Evolutionary conservation across 2,113 vertebrate species (phyloP).

Genomic region (Daphoenositta chrysoptera): DNA sequence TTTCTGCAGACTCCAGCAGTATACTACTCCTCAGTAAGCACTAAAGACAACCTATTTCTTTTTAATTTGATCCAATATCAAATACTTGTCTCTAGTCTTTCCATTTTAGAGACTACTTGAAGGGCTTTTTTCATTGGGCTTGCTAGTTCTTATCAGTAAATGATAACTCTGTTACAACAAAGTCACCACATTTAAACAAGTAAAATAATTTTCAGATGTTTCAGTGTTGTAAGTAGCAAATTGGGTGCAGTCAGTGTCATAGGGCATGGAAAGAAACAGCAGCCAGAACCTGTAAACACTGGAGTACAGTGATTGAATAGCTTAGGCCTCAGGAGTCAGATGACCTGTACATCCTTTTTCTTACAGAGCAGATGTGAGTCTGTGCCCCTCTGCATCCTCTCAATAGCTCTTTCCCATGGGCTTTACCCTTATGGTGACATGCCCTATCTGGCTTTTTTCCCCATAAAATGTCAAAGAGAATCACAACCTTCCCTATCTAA

Average conservation of each 20-base stretch:
- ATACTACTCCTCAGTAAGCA: background rate
- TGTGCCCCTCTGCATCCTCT: background rate
- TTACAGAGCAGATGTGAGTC: background rate
- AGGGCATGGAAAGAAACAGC: background rate
- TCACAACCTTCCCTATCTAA: background rate
- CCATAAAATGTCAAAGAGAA: background rate
- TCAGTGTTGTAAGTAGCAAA: background rate
- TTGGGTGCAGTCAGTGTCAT: background rate
- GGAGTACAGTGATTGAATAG: background rate
- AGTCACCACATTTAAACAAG: background rate
- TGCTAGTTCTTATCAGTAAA: background rate
- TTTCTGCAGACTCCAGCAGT: background rate
- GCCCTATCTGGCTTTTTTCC: background rate
- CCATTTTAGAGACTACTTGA: background rate
- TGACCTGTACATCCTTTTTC: background rate
- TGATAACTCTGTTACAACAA: background rate
- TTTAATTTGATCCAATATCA: background rate
- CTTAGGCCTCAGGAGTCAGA: background rate
- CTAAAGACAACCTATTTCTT: background rate
- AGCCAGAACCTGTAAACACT: background rate
- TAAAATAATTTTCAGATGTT: background rate
- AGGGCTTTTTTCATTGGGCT: background rate
- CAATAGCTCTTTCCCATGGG: background rate
- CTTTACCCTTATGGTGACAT: rapidly evolving
- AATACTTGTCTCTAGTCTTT: background rate